Base-by-base conservation (phyloP, 2,797 vertebrate genomes). In the Paedocypris micromegethes region DNA sequence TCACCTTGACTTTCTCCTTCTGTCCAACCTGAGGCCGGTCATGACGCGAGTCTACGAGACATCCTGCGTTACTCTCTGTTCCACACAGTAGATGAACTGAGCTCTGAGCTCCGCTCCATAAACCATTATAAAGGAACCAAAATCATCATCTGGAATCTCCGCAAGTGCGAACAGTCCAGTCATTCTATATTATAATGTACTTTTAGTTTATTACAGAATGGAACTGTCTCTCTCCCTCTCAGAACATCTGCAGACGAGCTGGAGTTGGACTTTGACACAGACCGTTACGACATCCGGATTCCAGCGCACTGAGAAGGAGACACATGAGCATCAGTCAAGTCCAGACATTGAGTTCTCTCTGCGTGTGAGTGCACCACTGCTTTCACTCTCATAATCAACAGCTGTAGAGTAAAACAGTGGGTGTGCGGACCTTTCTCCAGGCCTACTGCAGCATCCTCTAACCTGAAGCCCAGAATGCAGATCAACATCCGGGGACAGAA, bases 81-180 rank as follows among this genome's bases (percentile, higher is more conserved):
- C 79, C 79, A 78, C 1, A 89, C 87, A 0, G 78, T 90, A 77
- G 71, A 75, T 5, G 91, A 93, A 0, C 85, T 98, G 38, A 75
- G 92, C 9, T 73, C 77, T 42, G 96, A 98, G 75, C 82, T 98
- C 6, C 59, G 84, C 9, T 85, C 87, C 55, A 92, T 98, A 68
- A 72, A 5, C 4, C 77, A 74, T 0, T 87, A 85, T 72, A 94
- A 90, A 6, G 96, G 96, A 78, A 96, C 95, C 5, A 86, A 92
- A 72, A 94, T 98, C 79, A 95, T 98, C 74, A 94, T 98, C 75
- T 98, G 95, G 95, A 98, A 93, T 71, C 89, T 98, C 39, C 89
- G 92, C 82, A 90, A 87, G 94, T 97, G 80, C 82, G 80, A 9
- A n/a, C n/a, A n/a, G n/a, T n/a, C n/a, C n/a, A n/a, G n/a, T n/a